Evolutionary conservation across 1,140 invertebrate genomes (phyloP), one percentile per base, ranked within the genome.

Genomic region (Meloidogyne hapla): DNA sequence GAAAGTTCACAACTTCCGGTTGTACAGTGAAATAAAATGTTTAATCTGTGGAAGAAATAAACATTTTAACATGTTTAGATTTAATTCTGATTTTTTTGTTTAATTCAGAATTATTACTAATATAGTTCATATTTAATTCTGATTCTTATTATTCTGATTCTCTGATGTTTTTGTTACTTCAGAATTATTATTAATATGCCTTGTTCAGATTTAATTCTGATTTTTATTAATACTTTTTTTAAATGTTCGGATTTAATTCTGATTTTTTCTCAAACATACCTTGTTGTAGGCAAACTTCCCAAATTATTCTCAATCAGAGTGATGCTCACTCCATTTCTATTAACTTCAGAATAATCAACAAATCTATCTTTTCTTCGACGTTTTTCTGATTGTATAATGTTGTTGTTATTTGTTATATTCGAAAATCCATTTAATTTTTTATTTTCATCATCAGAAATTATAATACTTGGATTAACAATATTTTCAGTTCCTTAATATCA

Each of bases 301-400:
- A 86, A 76, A 73, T 86, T 86, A 75, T 86, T 86, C 61, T 86
- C 85, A 68, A 86, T 86, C 15, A 86, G 56, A 25, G 85, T 86
- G 84, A 86, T 85, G 25, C 80, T 82, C 62, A 56, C 48, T 6
- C 48, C 48, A 56, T 56, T 56, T 56, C 48, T 56, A 56, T 56
- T 56, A 8, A n/a, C n/a, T 56, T 56, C 48, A 56, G 48, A 56
- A 56, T 56, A 56, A 21, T 56, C 48, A n/a, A 56, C 48, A 56
- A 56, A 56, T 56, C 18, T 9, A 56, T 56, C 48, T 56, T 56
- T 56, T 21, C 48, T 15, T n/a, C 18, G 48, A 56, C 48, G 48
- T 56, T 56, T 56, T 56, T 56, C 48, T 6, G 48, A 48, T 56
- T 56, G 48, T 56, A 56, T 33, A 6, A 33, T 33, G 33, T 33